Evolutionary conservation across 2,797 vertebrate genomes (phyloP).

Genomic region (Coracias cyanogaster): DNA sequence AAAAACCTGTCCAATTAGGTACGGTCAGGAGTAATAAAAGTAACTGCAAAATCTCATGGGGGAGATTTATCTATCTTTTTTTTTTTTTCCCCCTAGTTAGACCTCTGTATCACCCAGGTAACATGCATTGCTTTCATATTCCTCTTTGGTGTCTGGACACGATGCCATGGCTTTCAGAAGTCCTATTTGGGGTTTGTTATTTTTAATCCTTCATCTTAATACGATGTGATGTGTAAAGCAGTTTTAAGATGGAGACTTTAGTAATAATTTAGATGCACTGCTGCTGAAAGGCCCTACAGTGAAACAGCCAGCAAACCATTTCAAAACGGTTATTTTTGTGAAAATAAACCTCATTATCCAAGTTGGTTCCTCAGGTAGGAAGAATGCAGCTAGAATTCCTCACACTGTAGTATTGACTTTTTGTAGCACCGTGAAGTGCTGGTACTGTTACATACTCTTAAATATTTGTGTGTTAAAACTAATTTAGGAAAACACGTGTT

Average conservation of each 20-base stretch:
- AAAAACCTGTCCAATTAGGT: neutral
- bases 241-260: neutral
- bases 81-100: neutral
- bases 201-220: neutral
- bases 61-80: neutral
- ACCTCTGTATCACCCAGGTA: neutral
- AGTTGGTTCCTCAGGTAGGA: neutral
- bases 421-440: neutral
- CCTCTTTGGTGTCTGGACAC: neutral
- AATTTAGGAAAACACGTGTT: neutral
- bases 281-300: neutral
- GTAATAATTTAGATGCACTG: neutral
- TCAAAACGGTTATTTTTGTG: neutral
- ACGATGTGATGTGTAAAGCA: neutral
- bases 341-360: neutral
- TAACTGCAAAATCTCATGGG: neutral
- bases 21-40: neutral
- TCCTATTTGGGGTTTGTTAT: neutral
- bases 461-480: neutral
- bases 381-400: neutral
- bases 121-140: neutral
- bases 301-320: neutral
- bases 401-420: neutral
- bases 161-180: neutral
- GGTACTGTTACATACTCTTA: neutral